phyloP scores from a whole-genome alignment of 2,888 invertebrate species.

The Trissonchulus sp. region DNA sequence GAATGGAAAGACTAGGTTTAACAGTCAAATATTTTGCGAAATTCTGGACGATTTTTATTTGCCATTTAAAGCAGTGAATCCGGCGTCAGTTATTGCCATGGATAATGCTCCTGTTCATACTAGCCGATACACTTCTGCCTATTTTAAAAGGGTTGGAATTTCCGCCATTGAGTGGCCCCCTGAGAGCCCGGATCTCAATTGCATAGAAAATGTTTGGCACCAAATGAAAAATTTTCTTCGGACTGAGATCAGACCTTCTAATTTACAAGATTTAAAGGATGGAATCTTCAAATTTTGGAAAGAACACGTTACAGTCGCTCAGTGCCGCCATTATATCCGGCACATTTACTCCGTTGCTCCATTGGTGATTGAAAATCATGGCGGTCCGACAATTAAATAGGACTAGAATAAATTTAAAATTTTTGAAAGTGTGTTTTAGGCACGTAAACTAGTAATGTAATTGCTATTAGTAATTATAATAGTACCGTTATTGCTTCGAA shows the following conservation, averaged over 20 bases:
- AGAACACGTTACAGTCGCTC: not conserved
- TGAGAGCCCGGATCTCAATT: constrained; percentile 11
- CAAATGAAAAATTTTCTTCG: constrained; percentile 8
- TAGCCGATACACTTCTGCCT: not conserved
- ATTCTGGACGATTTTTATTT: constrained; percentile 4
- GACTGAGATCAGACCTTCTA: constrained; percentile 7
- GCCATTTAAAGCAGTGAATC: constrained; percentile 10
- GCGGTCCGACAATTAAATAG: constrained; percentile 9
- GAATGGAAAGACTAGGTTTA: not conserved
- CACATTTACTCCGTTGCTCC: constrained; percentile 16
- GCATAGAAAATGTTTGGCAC: constrained; percentile 18
- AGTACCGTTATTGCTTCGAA: not conserved
- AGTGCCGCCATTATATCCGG: not conserved
- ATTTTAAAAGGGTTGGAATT: not conserved
- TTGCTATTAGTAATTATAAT: not conserved
- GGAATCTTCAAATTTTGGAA: constrained; percentile 11
- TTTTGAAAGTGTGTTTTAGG: not conserved
- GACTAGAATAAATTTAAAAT: not conserved
- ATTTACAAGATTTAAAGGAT: not conserved
- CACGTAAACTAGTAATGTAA: not conserved
- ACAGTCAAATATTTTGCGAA: not conserved
- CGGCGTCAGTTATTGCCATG: not conserved
- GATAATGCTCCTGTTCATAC: constrained; percentile 20
- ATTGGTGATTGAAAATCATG: constrained; percentile 4
- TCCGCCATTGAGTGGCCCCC: constrained; percentile 2